Evolutionary conservation across 2,888 invertebrate species (phyloP).

Genomic region (Ecdyonurus torrentis): DNA sequence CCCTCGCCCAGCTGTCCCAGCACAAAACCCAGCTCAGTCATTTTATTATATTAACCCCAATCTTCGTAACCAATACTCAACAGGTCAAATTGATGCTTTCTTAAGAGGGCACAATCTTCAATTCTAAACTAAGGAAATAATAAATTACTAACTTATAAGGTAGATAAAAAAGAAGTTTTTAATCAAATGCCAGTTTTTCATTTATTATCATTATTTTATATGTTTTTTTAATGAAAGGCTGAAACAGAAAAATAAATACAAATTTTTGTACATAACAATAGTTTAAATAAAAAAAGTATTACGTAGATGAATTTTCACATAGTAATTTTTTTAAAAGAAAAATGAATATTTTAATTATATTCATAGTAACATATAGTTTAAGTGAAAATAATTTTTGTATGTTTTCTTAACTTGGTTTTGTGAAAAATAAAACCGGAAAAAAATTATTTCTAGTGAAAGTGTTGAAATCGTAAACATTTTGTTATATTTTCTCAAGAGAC

Average conservation of each 20-base stretch:
- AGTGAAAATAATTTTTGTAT: neutral
- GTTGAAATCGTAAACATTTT: neutral
- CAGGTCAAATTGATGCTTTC: constrained; percentile 63
- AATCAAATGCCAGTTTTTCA: neutral
- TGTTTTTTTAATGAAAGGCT: neutral
- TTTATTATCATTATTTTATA: neutral
- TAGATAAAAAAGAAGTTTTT: neutral
- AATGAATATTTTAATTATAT: neutral
- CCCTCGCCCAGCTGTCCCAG: constrained; percentile 19
- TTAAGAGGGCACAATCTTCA: constrained; percentile 38
- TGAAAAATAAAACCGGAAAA: neutral
- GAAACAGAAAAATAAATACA: neutral
- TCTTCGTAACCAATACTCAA: constrained; percentile 5
- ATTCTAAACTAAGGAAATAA: constrained; percentile 13
- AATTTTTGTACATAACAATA: neutral
- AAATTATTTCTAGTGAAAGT: neutral
- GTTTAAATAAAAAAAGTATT: neutral
- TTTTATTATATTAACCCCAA: constrained; percentile 32
- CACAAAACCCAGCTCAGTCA: constrained; percentile 23
- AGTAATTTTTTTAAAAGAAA: neutral
- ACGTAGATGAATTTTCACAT: neutral
- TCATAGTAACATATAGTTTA: neutral
- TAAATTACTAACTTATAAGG: neutral
- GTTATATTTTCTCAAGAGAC: neutral
- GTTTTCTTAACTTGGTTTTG: neutral